Percentiles rank a stretch among this genome's conserved stretches.
Evolutionary conservation across 2,113 vertebrate genomes (phyloP).

Genomic region (Cheilinus undulatus): DNA sequence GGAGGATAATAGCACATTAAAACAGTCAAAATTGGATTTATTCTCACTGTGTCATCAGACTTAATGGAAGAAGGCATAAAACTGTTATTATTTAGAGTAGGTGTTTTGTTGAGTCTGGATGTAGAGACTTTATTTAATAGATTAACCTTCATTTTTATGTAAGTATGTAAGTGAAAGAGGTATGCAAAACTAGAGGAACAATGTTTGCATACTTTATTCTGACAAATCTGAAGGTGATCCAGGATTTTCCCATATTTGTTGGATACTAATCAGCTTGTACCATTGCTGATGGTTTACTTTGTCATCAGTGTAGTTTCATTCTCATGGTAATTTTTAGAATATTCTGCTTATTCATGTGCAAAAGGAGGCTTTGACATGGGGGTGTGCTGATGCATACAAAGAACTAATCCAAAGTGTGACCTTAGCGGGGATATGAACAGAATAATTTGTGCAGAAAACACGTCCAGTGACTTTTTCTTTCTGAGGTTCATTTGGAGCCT

Average conservation of each 20-base stretch:
- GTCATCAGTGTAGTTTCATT: conserved; percentile 16
- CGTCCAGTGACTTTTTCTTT: conserved; percentile 13
- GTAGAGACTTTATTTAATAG: not conserved
- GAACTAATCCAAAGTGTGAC: conserved; percentile 36
- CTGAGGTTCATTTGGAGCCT: not conserved
- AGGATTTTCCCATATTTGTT: conserved; percentile 23
- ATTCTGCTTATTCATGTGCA: conserved; percentile 33
- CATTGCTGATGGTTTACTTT: not conserved
- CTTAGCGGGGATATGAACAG: conserved; percentile 7
- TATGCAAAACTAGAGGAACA: not conserved
- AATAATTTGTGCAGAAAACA: conserved; percentile 6
- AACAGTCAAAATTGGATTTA: not conserved
- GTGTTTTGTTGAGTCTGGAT: not conserved
- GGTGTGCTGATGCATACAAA: conserved; percentile 50
- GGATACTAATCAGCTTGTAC: conserved; percentile 18
- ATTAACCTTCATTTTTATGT: no score
- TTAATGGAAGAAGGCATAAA: no score
- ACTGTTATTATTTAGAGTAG: not conserved
- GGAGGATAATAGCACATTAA: conserved; percentile 8
- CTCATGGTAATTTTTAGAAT: conserved; percentile 41
- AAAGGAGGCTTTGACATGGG: not conserved
- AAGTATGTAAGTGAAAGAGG: no score
- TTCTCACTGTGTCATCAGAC: not conserved
- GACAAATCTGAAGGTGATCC: conserved; percentile 4
- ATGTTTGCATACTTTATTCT: not conserved